Base-by-base conservation (phyloP, 2,113 vertebrate genomes). In the Eidolon helvum region DNA sequence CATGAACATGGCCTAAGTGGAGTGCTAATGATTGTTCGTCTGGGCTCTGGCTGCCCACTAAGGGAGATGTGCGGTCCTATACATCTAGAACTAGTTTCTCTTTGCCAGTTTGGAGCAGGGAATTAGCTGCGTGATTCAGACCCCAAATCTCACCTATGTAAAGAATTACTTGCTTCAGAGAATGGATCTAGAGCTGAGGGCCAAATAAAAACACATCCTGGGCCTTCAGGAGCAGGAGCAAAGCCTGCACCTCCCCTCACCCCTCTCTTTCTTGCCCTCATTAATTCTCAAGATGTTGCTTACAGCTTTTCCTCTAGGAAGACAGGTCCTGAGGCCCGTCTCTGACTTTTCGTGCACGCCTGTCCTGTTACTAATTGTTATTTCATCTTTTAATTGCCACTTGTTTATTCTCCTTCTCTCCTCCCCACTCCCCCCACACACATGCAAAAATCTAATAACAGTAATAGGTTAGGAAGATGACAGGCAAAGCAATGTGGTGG, bases 1-100 rank as follows among this genome's bases (percentile, higher is more conserved):
- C 1, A 0, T 38, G 75, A 59, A 26, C 1, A 0, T 12, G 50
- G n/a, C 28, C 69, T 40, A 10, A 48, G 55, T 1, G 2, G 14
- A 45, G 5, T 35, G 53, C 59, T 43, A 6, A 33, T 15, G 9
- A 4, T 57, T 40, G 6, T 55, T 33, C 24, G 0, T 53, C 61
- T 77, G 72, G 45, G 26, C 48, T 57, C 57, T 18, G 10, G 38
- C 66, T 3, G 19, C 74, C 24, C 68, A 18, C 50, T 5, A 4
- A 84, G 53, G 59, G 57, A 40, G 53, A 9, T 1, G 10, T 4
- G 48, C 22, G 35, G 57, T 45, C 61, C 5, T 19, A 30, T 3
- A 22, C 12, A 19, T 2, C 55, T 8, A 33, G 78, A 82, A 50
- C 48, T n/a, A 1, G 5, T 14, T 24, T 55, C 65, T 40, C 30